A percentile compares a stretch with the other conserved stretches of the same genome.
Conservation (phyloP, 2,888 invertebrate genomes). For the Ischnura elegans region DNA sequence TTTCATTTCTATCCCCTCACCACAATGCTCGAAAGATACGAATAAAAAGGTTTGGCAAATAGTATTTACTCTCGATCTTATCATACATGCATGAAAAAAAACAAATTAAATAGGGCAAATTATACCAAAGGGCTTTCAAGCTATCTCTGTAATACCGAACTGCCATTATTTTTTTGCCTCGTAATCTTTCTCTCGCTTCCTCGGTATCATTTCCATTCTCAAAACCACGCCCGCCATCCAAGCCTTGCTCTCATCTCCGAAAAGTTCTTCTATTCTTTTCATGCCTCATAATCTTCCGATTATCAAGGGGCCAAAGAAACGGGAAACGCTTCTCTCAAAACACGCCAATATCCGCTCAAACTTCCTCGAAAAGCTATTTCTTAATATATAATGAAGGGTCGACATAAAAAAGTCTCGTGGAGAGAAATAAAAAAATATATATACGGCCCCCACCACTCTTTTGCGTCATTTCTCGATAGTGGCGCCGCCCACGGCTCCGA, state of each 20-base stretch:
- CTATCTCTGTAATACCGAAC: background rate
- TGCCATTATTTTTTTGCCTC: background rate
- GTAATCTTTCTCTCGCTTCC: background rate
- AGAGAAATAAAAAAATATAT: background rate
- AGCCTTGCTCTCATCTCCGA: background rate
- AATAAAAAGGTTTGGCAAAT: too few relatives aligned
- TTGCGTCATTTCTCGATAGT: background rate
- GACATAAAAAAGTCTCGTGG: background rate
- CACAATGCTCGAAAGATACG: too few relatives aligned
- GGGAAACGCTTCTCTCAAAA: background rate
- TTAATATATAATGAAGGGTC: constrained; percentile 37
- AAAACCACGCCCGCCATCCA: background rate
- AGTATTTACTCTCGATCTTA: too few relatives aligned
- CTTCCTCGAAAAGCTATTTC: constrained; percentile 11
- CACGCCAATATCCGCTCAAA: background rate
- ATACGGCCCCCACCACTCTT: background rate
- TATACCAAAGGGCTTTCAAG: too few relatives aligned
- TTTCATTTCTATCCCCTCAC: too few relatives aligned
- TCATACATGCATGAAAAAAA: too few relatives aligned
- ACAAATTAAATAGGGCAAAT: too few relatives aligned
- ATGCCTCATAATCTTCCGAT: background rate
- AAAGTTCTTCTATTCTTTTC: background rate
- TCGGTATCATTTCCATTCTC: background rate
- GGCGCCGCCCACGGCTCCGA: background rate
- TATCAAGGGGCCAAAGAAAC: constrained; percentile 2